Evolutionary conservation across 1,140 invertebrate species (phyloP), one percentile per base, ranked within the genome.

Genomic region (Dreissena polymorpha): DNA sequence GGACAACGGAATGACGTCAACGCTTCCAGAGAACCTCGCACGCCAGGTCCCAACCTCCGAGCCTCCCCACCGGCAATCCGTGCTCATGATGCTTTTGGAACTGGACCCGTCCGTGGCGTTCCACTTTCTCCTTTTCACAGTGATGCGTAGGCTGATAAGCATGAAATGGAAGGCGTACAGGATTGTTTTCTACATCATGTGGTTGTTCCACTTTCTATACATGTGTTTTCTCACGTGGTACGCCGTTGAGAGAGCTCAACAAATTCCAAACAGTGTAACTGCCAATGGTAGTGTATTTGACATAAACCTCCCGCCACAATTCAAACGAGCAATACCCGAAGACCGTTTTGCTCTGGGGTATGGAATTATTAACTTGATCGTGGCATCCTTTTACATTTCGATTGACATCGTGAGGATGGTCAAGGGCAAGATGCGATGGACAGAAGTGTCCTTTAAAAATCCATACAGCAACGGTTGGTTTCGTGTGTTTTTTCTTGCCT

Each of bases 1-100:
- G 5, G 53, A 10, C n/a, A 39, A 53, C 50, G 49, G 63, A 51
- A 51, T n/a, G 2, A 72, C 39, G 29, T n/a, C 27, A 21, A 55
- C 25, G 8, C n/a, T 16, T 29, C 25, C 53, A 3, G 39, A 80
- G 70, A 67, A 71, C 29, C 27, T 65, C 39, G 49, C 79, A 3
- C 49, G 79, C 18, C 50, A 83, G 65, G n/a, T 55, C 39, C 49
- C 78, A 29, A 29, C 57, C 29, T 68, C 64, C n/a, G 49, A 50
- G 27, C 55, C 83, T 50, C 78, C 74, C 21, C 71, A 71, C 16
- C 68, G 72, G 0, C 64, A 82, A 67, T 87, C 86, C 12, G 63
- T 87, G 14, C 55, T 88, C 8, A 84, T 85, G 75, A 86, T 85
- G 78, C 73, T 88, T 60, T 82, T 84, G 25, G 50, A 75, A 23